phyloP scores from a whole-genome alignment of 1,140 invertebrate genomes.

The Drosophila cardini region DNA sequence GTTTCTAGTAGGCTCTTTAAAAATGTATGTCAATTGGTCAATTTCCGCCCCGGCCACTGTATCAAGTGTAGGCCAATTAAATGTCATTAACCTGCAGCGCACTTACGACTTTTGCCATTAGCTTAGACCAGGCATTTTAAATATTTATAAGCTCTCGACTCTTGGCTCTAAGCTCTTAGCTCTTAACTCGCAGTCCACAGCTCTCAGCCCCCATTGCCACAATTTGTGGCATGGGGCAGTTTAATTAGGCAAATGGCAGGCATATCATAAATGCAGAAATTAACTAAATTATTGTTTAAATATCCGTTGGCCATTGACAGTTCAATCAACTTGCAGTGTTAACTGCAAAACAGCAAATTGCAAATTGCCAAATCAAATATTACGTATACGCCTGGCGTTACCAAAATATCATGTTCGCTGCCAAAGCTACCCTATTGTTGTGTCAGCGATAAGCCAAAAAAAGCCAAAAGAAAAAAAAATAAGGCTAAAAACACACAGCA shows the following conservation, averaged over 20 bases:
- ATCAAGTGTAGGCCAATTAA: conserved; percentile 71
- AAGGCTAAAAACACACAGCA: conserved; percentile 1
- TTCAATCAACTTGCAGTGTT: conserved; percentile 69
- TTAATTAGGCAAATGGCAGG: conserved; percentile 73
- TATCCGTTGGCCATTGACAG: conserved; percentile 71
- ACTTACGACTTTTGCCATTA: conserved; percentile 53
- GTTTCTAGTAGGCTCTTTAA: conserved; percentile 60
- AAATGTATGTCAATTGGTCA: conserved; percentile 83
- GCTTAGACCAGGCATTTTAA: conserved; percentile 52
- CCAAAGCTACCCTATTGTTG: conserved; percentile 71
- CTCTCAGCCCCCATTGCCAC: neutral
- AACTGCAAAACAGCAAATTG: conserved; percentile 54
- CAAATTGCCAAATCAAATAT: conserved; percentile 69
- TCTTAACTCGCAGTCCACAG: too few relatives aligned
- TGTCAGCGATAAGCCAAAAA: conserved; percentile 76
- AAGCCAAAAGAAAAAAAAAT: conserved; percentile 7
- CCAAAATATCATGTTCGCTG: conserved; percentile 46
- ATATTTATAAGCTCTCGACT: conserved; percentile 55
- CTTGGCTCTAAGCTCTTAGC: too few relatives aligned
- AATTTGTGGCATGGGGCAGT: conserved; percentile 64
- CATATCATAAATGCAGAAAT: conserved; percentile 74
- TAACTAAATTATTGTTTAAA: conserved; percentile 71
- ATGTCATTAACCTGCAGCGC: conserved; percentile 74
- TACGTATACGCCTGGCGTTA: conserved; percentile 67
- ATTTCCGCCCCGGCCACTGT: conserved; percentile 54